Evolutionary conservation across 2,113 vertebrate genomes (phyloP), one percentile per base, ranked within the genome.

Genomic region (Noturus placidus): DNA sequence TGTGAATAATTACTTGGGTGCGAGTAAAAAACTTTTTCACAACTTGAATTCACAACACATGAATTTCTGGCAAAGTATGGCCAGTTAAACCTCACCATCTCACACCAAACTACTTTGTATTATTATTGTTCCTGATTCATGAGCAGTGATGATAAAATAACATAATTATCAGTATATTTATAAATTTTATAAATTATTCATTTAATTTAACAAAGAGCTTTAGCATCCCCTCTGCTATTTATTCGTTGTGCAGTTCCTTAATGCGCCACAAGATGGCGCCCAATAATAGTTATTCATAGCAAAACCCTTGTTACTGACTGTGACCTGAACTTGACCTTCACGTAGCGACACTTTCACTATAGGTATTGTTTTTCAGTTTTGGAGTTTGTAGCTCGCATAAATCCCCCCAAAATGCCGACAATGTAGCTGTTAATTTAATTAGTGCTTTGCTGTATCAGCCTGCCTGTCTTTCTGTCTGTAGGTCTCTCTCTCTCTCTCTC

Each of bases 251-350:
- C 30, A 46, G 35, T 77, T 69, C 61, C 22, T 30, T 42, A 46
- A 27, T 5, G 7, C 3, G 20, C 77, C 87, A 63, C 63, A 38
- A 85, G 87, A 63, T 81, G 87, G 54, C 76, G 81, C 78, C 15
- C 13, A 50, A 84, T 35, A 61, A 19, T 76, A 22, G 10, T 0
- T 10, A 9, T 67, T 30, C 1, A 35, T 54, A 74, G 56, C 13
- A 9, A 38, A 17, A 25, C 63, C 38, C 52, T 27, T 14, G 15
- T 78, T 46, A 77, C 84, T 46, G 57, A 22, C 59, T 38, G 59
- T 84, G 83, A 74, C 74, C 76, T 93, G 92, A 94, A 94, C 93
- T 92, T 94, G 93, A 93, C 93, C 93, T 89, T 91, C 89, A 90
- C 79, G 56, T 59, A 57, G 30, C 30, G 54, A 59, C 56, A 61